phyloP scores from a whole-genome alignment of 2,113 vertebrate species.

The Esox niger region DNA sequence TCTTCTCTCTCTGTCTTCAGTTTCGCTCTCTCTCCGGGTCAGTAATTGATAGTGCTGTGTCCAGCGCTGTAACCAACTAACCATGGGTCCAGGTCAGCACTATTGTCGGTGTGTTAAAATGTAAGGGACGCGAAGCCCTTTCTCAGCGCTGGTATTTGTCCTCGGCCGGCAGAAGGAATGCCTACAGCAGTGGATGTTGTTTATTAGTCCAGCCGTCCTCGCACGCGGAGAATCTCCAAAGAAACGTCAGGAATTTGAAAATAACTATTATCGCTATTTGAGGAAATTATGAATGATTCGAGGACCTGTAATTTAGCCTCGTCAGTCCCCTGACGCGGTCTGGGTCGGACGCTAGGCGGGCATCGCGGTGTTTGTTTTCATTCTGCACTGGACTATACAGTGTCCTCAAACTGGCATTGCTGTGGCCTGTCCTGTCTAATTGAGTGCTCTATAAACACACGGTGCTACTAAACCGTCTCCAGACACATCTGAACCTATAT shows the following conservation, averaged over 20 bases:
- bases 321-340: neutral
- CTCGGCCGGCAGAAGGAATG: neutral
- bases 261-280: neutral
- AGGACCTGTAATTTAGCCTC: neutral
- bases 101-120: neutral
- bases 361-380: no score
- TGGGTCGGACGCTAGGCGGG: no score
- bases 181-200: neutral
- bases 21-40: slow-evolving; percentile 33
- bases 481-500: neutral
- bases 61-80: slow-evolving; percentile 42
- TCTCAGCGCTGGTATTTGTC: slow-evolving; percentile 1
- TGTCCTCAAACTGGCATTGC: neutral
- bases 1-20: neutral
- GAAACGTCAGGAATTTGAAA: neutral
- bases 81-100: slow-evolving; percentile 42
- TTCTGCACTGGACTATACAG: neutral
- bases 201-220: neutral
- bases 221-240: neutral
- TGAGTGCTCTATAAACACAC: neutral
- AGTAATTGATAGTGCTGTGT: slow-evolving; percentile 65
- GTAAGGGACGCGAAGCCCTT: neutral
- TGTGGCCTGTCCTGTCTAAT: neutral
- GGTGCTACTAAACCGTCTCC: neutral
- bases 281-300: neutral